phyloP scores from a whole-genome alignment of 2,888 invertebrate species.

The Salpingus planirostris region DNA sequence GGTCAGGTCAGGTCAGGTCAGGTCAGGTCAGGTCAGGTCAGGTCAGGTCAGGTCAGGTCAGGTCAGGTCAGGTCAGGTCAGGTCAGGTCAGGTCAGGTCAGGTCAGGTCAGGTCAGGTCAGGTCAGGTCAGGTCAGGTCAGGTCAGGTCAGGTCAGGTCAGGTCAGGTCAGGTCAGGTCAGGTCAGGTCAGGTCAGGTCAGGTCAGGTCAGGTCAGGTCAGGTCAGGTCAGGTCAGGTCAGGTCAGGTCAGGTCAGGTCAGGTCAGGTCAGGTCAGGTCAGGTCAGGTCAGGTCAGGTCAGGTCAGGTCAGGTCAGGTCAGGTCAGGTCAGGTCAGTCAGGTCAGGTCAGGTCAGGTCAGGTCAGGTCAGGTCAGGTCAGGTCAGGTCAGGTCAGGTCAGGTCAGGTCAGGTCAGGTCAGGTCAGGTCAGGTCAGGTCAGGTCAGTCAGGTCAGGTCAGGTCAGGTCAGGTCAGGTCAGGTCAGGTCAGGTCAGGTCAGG shows the following conservation, averaged over 20 bases:
- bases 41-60: conserved; percentile 6
- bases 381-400: conserved; percentile 4
- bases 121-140: conserved; percentile 6
- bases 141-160: conserved; percentile 6
- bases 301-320: too few relatives aligned
- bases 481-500: not conserved
- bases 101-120: conserved; percentile 6
- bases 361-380: conserved; percentile 4
- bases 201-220: conserved; percentile 6
- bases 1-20: conserved; percentile 6
- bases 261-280: conserved; percentile 6
- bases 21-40: conserved; percentile 6
- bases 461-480: not conserved
- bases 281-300: conserved; percentile 6
- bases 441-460: not conserved
- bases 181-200: conserved; percentile 6
- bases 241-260: conserved; percentile 6
- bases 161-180: conserved; percentile 6
- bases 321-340: too few relatives aligned
- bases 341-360: conserved; percentile 4
- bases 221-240: conserved; percentile 6
- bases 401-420: conserved; percentile 4
- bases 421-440: conserved; percentile 3
- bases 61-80: conserved; percentile 6
- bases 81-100: conserved; percentile 6